Conservation (phyloP, 1,140 invertebrate species). For the Drosophila prosaltans region DNA sequence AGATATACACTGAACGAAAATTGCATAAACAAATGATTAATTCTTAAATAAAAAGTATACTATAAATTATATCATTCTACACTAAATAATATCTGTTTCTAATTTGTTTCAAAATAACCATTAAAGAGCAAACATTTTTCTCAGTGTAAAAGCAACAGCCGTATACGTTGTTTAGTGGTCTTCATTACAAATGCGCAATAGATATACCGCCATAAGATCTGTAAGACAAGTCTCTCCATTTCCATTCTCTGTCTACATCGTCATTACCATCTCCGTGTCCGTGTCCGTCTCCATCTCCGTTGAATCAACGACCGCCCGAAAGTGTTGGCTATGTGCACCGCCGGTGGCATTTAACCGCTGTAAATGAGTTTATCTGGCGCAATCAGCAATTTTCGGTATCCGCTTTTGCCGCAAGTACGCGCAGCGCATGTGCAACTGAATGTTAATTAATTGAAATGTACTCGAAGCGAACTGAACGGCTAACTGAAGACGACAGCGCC, state of each 20-base stretch:
- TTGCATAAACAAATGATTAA: no score
- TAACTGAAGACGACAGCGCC: conserved; percentile 56
- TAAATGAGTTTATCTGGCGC: conserved; percentile 82
- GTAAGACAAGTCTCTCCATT: conserved; percentile 3
- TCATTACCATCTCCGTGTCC: neutral
- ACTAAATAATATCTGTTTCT: no score
- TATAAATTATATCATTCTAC: no score
- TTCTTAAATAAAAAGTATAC: no score
- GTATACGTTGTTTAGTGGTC: neutral
- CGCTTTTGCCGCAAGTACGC: conserved; percentile 61
- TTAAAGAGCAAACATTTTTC: neutral
- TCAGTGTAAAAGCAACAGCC: conserved; percentile 9
- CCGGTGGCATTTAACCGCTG: conserved; percentile 82
- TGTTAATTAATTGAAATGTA: conserved; percentile 82
- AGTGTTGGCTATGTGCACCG: conserved; percentile 75
- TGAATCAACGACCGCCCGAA: conserved; percentile 58
- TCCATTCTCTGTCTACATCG: neutral
- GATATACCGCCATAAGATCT: conserved; percentile 44
- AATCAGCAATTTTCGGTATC: conserved; percentile 83
- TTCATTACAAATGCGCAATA: conserved; percentile 66
- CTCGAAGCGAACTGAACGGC: conserved; percentile 50
- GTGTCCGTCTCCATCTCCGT: neutral
- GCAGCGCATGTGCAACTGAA: conserved; percentile 77
- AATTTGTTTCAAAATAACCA: no score
- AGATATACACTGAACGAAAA: conserved; percentile 29